These are phyloP conservation scores for Brachionus plicatilis DNA, from an alignment of 1,140 invertebrate genomes.

Conservation along the genomic window DNA sequence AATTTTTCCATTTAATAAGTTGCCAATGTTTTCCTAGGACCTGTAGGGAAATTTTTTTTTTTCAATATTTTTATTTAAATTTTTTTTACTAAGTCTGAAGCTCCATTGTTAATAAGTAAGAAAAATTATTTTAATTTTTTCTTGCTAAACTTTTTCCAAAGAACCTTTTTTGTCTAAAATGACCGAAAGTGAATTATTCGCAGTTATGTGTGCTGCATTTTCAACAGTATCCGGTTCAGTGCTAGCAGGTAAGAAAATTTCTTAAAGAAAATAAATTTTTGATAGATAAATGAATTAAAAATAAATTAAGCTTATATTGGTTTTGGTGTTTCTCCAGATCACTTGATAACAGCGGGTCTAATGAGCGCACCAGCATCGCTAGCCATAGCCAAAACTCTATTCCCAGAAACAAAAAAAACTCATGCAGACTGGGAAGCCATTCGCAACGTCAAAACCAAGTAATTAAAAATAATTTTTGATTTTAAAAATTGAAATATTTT, in stretches of 20 bases:
- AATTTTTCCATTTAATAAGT: conserved; percentile 40
- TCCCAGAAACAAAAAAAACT: conserved; percentile 41
- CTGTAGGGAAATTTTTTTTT: background rate
- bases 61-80: background rate
- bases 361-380: conserved; percentile 43
- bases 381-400: conserved; percentile 42
- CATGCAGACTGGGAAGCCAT: conserved; percentile 19
- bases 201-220: conserved; percentile 86
- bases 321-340: conserved; percentile 39
- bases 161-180: conserved; percentile 45
- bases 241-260: background rate
- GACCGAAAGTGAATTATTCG: conserved; percentile 70
- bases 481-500: background rate
- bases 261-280: too few species aligned
- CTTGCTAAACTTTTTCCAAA: background rate
- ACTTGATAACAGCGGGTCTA: conserved; percentile 42
- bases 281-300: background rate
- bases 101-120: background rate
- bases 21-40: conserved; percentile 54
- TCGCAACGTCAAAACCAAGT: background rate
- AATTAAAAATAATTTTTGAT: background rate
- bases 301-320: conserved; percentile 5
- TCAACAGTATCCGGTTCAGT: conserved; percentile 63
- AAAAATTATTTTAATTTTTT: background rate
- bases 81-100: background rate